Conservation (phyloP, 2,113 vertebrate species). For the Stigmatopora argus region DNA sequence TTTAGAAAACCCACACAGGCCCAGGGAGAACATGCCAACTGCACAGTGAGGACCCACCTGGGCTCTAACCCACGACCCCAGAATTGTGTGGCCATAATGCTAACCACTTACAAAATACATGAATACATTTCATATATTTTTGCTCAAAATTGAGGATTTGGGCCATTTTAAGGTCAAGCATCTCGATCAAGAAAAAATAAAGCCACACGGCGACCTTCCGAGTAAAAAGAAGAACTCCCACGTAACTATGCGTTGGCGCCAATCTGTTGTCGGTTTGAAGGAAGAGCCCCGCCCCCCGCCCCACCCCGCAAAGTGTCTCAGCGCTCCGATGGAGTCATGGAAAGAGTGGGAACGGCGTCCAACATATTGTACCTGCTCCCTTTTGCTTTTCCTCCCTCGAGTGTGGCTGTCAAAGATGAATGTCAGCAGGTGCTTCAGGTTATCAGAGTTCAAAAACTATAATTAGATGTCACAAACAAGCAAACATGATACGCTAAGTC, state of each 20-base stretch:
- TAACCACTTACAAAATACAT: no score
- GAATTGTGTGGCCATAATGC: no score
- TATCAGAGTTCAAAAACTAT: conserved; percentile 20
- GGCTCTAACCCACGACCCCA: no score
- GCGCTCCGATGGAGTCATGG: conserved; percentile 27
- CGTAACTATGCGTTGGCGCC: no score
- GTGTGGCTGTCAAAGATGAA: conserved; percentile 56
- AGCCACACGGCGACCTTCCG: no score
- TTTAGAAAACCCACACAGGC: no score
- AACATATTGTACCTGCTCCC: conserved; percentile 57
- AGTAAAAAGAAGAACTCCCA: conserved; percentile 7
- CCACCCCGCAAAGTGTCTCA: conserved; percentile 53
- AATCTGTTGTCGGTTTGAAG: conserved; percentile 16
- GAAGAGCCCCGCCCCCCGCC: conserved; percentile 24
- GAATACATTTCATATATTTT: no score
- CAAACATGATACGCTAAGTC: not conserved
- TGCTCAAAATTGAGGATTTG: no score
- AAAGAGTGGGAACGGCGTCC: conserved; percentile 54
- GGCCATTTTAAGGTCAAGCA: no score
- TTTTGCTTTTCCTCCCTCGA: conserved; percentile 44
- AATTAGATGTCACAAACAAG: conserved; percentile 11
- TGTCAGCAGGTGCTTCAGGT: conserved; percentile 32
- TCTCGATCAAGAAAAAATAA: no score
- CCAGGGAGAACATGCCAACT: no score
- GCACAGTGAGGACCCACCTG: no score